Percentiles rank a stretch among this genome's conserved stretches.
phyloP scores from a whole-genome alignment of 2,113 vertebrate species.

The Dicaeum eximium region DNA sequence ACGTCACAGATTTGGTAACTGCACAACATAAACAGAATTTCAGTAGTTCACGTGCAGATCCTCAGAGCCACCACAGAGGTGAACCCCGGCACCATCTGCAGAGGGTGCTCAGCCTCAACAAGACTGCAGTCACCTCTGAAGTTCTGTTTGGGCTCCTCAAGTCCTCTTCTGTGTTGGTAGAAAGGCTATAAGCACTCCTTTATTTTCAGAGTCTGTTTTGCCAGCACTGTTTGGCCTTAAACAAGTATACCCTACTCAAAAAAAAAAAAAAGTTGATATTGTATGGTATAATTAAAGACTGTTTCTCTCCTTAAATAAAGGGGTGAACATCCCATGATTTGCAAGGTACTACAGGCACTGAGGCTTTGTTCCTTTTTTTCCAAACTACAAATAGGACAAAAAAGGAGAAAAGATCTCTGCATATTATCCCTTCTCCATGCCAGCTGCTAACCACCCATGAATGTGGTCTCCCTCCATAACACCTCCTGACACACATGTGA shows the following conservation, averaged over 20 bases:
- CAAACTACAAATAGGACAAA: background rate
- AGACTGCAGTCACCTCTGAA: background rate
- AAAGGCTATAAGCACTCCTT: background rate
- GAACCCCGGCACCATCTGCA: background rate
- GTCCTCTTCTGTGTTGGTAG: background rate
- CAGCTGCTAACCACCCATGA: background rate
- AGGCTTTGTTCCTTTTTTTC: background rate
- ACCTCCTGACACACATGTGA: background rate
- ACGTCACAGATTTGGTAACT: background rate
- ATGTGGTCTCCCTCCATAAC: background rate
- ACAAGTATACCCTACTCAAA: fast-evolving
- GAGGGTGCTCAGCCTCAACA: background rate
- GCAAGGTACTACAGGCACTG: background rate
- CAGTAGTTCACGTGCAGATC: background rate
- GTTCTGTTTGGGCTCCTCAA: background rate
- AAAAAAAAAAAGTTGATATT: background rate
- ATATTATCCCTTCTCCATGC: background rate
- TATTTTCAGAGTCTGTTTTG: background rate
- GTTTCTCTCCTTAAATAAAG: background rate
- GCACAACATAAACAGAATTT: background rate
- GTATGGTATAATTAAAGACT: fast-evolving
- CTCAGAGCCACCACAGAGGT: background rate
- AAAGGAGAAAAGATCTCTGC: background rate
- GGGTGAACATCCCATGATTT: background rate
- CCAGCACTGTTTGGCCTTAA: background rate